A percentile compares a stretch with the other conserved stretches of the same genome.
These are phyloP conservation scores for Portunus trituberculatus DNA, from an alignment of 1,140 invertebrate species.

Conservation along the genomic window DNA sequence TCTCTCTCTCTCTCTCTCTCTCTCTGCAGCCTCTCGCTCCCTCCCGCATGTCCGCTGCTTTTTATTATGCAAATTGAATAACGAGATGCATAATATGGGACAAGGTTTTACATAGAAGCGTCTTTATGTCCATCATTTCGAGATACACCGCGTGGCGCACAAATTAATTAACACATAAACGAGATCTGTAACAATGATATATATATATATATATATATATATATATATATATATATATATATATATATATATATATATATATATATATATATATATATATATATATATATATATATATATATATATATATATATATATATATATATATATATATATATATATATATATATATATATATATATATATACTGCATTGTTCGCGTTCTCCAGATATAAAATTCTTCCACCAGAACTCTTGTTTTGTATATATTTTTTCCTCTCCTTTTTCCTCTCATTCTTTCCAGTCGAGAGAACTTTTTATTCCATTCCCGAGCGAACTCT, in stretches of 20 bases:
- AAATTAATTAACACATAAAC: neutral
- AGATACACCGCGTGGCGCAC: neutral
- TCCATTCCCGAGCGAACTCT: constrained; percentile 51
- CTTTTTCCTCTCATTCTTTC: constrained; percentile 4
- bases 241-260: constrained; percentile 51
- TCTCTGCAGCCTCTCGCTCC: neutral
- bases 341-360: constrained; percentile 40
- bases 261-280: constrained; percentile 47
- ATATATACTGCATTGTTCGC: neutral
- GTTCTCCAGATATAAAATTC: neutral
- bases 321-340: constrained; percentile 51
- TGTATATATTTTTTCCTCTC: constrained; percentile 21
- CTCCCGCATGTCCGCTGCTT: constrained; percentile 49
- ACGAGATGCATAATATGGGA: constrained; percentile 60
- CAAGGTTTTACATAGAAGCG: constrained; percentile 31
- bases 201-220: neutral
- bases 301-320: constrained; percentile 45
- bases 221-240: constrained; percentile 4
- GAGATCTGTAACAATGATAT: neutral
- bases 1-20: constrained; percentile 15
- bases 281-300: constrained; percentile 45
- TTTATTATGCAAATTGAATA: constrained; percentile 61
- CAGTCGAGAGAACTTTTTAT: constrained; percentile 49
- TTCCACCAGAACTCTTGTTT: neutral
- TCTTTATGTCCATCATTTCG: constrained; percentile 31